phyloP scores from a whole-genome alignment of 2,113 vertebrate species.

The Antechinus flavipes region DNA sequence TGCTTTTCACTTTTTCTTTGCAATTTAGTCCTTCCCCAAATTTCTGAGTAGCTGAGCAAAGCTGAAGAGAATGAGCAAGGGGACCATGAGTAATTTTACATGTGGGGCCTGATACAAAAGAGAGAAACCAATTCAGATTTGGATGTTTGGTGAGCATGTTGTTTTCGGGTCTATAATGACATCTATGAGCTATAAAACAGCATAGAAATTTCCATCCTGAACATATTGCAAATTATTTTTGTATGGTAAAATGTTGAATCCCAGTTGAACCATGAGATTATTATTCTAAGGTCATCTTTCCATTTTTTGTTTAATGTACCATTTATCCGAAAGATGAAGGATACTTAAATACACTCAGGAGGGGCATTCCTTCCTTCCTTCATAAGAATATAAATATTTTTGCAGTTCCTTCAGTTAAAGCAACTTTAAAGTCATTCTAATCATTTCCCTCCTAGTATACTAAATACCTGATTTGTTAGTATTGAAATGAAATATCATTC shows the following conservation, averaged over 20 bases:
- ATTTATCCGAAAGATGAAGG: conserved; percentile 67
- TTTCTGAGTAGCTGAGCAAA: background rate
- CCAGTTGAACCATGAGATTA: conserved; percentile 55
- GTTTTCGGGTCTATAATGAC: conserved; percentile 39
- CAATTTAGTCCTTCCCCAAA: conserved; percentile 20
- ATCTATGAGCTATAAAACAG: conserved; percentile 60
- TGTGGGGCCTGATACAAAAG: background rate
- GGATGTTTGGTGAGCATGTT: conserved; percentile 21
- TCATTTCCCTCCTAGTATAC: conserved; percentile 63
- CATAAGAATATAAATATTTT: conserved; percentile 70
- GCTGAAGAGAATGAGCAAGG: background rate
- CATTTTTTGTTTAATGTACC: conserved; percentile 60
- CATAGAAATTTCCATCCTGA: conserved; percentile 68
- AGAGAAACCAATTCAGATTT: background rate
- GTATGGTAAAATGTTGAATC: conserved; percentile 59
- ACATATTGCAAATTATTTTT: conserved; percentile 70
- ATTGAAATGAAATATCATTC: conserved; percentile 76
- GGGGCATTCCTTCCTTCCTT: conserved; percentile 65
- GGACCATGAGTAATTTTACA: background rate
- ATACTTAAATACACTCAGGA: conserved; percentile 45
- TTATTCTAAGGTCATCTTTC: conserved; percentile 74
- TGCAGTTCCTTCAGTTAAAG: conserved; percentile 70
- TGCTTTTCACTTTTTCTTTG: conserved; percentile 11
- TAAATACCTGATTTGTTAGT: conserved; percentile 65
- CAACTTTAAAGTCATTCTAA: conserved; percentile 69